Percentiles rank a stretch among this genome's conserved stretches.
phyloP scores from a whole-genome alignment of 2,113 vertebrate genomes.

The Rhynchopsitta pachyrhyncha region DNA sequence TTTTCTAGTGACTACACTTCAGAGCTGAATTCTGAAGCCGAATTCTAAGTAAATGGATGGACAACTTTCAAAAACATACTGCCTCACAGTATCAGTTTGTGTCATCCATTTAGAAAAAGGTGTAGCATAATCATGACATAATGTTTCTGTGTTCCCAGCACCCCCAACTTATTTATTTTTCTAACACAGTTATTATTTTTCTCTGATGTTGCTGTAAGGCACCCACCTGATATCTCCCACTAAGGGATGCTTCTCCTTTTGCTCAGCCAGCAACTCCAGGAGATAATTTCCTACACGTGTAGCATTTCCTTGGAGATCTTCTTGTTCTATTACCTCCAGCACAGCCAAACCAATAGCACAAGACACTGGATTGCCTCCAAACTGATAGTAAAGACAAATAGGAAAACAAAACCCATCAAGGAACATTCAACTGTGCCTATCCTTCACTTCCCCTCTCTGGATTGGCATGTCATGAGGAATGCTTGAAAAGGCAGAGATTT shows the following conservation, averaged over 20 bases:
- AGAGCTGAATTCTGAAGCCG: background rate
- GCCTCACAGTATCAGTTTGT: background rate
- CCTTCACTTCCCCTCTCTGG: background rate
- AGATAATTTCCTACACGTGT: constrained; percentile 84
- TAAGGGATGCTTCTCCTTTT: constrained; percentile 86
- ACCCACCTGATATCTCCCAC: constrained; percentile 89
- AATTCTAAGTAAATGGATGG: background rate
- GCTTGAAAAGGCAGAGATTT: background rate
- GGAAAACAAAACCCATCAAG: background rate
- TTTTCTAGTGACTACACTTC: background rate
- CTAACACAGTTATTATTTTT: background rate
- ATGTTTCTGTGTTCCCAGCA: background rate
- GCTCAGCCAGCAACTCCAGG: constrained; percentile 76
- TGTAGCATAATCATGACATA: background rate
- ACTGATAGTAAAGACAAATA: constrained; percentile 72
- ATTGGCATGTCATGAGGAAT: background rate
- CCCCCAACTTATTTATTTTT: background rate
- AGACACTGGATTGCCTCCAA: constrained; percentile 95
- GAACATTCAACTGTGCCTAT: background rate
- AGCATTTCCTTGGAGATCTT: constrained; percentile 90
- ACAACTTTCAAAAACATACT: background rate
- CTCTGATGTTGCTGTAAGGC: background rate
- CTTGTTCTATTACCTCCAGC: constrained; percentile 88
- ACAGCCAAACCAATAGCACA: constrained; percentile 93
- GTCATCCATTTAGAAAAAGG: background rate